phyloP scores from a whole-genome alignment of 2,113 vertebrate genomes.

The Dromaius novaehollandiae region DNA sequence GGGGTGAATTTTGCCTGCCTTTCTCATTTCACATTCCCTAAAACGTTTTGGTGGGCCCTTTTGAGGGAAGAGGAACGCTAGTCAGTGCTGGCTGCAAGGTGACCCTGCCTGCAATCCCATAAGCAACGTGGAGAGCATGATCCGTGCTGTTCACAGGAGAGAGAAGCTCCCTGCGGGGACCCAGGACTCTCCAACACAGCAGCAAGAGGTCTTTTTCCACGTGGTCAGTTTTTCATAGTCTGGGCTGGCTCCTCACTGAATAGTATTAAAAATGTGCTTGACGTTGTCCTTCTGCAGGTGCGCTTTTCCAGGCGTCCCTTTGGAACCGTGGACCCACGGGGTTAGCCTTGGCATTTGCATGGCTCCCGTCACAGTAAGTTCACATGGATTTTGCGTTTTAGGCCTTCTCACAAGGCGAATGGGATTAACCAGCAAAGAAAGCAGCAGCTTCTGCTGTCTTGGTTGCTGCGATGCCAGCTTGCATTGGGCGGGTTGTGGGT shows the following conservation, averaged over 20 bases:
- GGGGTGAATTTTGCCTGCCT: not conserved
- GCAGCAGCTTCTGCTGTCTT: not conserved
- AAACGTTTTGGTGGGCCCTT: not conserved
- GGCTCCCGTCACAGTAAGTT: not conserved
- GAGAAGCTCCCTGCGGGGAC: not conserved
- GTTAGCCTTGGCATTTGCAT: not conserved
- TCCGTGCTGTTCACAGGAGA: not conserved
- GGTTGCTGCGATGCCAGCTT: not conserved
- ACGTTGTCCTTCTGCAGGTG: not conserved
- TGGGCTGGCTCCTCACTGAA: not conserved
- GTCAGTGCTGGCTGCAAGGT: not conserved
- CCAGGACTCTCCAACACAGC: not conserved
- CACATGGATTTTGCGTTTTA: not conserved
- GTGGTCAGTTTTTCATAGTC: not conserved
- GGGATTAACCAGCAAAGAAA: not conserved
- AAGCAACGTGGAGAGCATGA: not conserved
- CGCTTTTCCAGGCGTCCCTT: not conserved
- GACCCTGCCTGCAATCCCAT: rapidly evolving
- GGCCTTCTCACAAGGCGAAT: not conserved
- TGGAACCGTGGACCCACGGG: not conserved
- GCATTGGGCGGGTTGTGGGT: not conserved
- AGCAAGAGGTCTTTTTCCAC: not conserved
- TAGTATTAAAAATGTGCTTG: not conserved
- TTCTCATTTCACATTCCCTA: not conserved
- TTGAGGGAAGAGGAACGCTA: not conserved